Evolutionary conservation across 1,140 invertebrate species (phyloP).

Genomic region (Leucophenga varia): DNA sequence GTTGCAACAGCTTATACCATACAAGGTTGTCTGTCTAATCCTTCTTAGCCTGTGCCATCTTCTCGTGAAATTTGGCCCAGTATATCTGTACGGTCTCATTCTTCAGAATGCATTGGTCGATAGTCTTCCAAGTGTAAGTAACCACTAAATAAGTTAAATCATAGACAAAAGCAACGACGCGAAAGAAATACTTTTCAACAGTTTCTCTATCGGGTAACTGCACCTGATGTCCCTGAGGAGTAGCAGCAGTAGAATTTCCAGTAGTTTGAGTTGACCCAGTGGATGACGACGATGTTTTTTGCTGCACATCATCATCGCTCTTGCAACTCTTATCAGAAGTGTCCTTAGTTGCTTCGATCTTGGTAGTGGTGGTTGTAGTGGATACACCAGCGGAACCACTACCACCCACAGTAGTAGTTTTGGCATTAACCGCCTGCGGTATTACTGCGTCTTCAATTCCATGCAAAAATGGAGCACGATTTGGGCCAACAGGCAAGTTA

Average conservation of each 20-base stretch:
- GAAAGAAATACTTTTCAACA: constrained; percentile 41
- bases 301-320: no score
- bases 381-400: no score
- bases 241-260: background rate
- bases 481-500: no score
- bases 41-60: constrained; percentile 44
- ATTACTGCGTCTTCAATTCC: no score
- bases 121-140: constrained; percentile 22
- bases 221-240: background rate
- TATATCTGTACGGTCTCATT: constrained; percentile 33
- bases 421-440: no score
- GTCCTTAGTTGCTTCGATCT: no score
- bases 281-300: no score
- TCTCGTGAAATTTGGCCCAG: constrained; percentile 46
- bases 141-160: constrained; percentile 27
- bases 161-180: constrained; percentile 37
- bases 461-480: no score
- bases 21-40: constrained; percentile 20
- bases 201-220: constrained; percentile 39
- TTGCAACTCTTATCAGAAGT: no score
- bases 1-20: background rate
- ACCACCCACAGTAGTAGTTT: no score
- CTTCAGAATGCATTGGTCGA: constrained; percentile 34
- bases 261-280: constrained; percentile 12
- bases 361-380: no score